Base-by-base conservation (phyloP, 2,888 invertebrate genomes). In the Helleia helle region DNA sequence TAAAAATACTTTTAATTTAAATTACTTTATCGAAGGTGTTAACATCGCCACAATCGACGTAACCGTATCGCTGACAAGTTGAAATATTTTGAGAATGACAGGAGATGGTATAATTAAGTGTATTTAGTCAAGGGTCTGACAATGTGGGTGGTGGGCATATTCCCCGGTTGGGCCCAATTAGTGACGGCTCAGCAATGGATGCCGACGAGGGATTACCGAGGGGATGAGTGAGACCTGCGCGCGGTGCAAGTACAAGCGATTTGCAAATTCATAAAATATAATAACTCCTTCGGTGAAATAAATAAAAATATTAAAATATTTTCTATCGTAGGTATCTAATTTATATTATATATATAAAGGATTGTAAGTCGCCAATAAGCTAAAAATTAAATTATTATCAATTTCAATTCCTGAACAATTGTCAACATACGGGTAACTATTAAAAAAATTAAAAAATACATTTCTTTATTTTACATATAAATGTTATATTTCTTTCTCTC, bases 91-190 rank as follows among this genome's bases (percentile, higher is more conserved):
- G 27, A 30, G 40, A 38, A 49, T 48, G 50, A 49, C 46, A 49
- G 43, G 47, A 46, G 49, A 50, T 42, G 52, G 50, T 50, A 50
- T 55, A 58, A 60, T 61, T 55, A 59, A 57, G 56, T 50, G 54
- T 47, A 49, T 49, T 45, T 39, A 47, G 50, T 41, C 34, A 44
- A 51, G 52, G 48, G 39, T 40, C 38, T 40, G 39, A 25, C 39
- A 36, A 36, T 40, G 39, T 31, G 39, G 39, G 39, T 40, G 39
- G 39, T 40, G 30, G 39, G 25, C 30, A 22, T 7, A 24, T 36
- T 13, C 31, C 29, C 30, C 30, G 47, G 42, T 38, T 28, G 49
- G 45, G 52, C 44, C 61, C 67, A 64, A 68, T 70, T 70, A 68
- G 63, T 57, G 55, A 48, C 62, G 63, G 56, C 50, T 54, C 46